These are phyloP conservation scores for Caenorhabditis japonica DNA, from an alignment of 2,888 invertebrate species.

Conservation along the genomic window DNA sequence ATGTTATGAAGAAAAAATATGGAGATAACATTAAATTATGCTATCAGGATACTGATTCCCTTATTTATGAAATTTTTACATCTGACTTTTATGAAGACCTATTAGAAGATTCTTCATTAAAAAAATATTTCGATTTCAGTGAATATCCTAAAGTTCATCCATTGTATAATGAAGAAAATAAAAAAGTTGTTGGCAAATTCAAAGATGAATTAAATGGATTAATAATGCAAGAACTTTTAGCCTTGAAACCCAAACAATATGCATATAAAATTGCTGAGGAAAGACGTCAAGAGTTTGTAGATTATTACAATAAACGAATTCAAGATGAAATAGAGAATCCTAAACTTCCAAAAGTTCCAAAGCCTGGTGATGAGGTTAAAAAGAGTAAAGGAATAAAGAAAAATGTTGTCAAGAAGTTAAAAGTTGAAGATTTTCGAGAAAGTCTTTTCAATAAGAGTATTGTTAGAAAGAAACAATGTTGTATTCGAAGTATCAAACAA, in stretches of 20 bases:
- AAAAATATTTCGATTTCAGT: conserved; percentile 67
- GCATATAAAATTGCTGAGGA: conserved; percentile 50
- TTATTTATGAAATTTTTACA: conserved; percentile 71
- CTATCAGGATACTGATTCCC: conserved; percentile 75
- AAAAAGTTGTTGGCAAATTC: conserved; percentile 73
- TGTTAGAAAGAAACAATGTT: too few species aligned
- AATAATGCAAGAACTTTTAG: conserved; percentile 72
- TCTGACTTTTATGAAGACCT: conserved; percentile 77
- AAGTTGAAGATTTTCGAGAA: conserved; percentile 41
- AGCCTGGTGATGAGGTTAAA: conserved; percentile 35
- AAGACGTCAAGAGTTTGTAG: too few species aligned
- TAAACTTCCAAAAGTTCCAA: conserved; percentile 46
- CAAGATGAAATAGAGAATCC: conserved; percentile 38
- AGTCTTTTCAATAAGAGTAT: conserved; percentile 24
- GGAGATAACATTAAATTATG: conserved; percentile 53
- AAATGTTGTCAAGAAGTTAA: conserved; percentile 35
- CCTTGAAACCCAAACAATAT: conserved; percentile 63
- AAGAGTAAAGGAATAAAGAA: conserved; percentile 49
- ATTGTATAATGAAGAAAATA: conserved; percentile 65
- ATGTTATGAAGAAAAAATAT: conserved; percentile 62
- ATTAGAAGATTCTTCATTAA: conserved; percentile 8
- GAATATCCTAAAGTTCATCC: conserved; percentile 70
- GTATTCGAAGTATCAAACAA: conserved; percentile 6
- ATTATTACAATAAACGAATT: too few species aligned
- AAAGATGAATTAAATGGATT: conserved; percentile 74